Conservation (phyloP, 2,113 vertebrate genomes). For the Numida meleagris region DNA sequence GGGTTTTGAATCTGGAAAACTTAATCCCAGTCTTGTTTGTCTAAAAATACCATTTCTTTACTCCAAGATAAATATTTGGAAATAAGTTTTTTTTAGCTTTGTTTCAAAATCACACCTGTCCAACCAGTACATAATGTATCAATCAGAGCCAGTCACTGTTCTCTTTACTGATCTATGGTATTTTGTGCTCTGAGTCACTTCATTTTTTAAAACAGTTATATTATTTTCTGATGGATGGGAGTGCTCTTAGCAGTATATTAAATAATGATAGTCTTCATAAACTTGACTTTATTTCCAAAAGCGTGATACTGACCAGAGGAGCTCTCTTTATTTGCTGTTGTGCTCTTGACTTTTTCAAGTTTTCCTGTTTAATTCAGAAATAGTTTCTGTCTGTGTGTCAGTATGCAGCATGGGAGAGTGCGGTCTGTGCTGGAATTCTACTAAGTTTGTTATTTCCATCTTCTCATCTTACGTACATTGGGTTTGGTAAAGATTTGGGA, state of each 20-base stretch:
- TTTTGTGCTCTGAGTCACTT: not conserved
- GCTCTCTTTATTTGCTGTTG: not conserved
- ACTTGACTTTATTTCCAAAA: not conserved
- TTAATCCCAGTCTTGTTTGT: not conserved
- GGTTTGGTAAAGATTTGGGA: not conserved
- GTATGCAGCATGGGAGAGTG: not conserved
- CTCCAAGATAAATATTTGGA: not conserved
- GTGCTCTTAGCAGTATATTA: not conserved
- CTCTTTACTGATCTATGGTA: not conserved
- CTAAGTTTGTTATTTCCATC: not conserved
- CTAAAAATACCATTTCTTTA: not conserved
- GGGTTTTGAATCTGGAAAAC: not conserved
- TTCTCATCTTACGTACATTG: not conserved
- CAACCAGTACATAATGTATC: not conserved
- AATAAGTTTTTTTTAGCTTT: not conserved
- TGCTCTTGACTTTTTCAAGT: not conserved
- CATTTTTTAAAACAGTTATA: not conserved
- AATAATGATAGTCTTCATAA: not conserved
- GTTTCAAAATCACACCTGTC: accelerated
- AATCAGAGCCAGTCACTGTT: not conserved
- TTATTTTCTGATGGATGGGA: not conserved
- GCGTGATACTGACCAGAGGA: not conserved
- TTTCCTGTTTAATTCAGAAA: not conserved
- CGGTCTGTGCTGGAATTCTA: not conserved
- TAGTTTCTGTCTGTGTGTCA: not conserved